A percentile compares a stretch with the other conserved stretches of the same genome.
These are phyloP conservation scores for Barypeithes pellucidus DNA, from an alignment of 2,888 invertebrate genomes.

Conservation along the genomic window DNA sequence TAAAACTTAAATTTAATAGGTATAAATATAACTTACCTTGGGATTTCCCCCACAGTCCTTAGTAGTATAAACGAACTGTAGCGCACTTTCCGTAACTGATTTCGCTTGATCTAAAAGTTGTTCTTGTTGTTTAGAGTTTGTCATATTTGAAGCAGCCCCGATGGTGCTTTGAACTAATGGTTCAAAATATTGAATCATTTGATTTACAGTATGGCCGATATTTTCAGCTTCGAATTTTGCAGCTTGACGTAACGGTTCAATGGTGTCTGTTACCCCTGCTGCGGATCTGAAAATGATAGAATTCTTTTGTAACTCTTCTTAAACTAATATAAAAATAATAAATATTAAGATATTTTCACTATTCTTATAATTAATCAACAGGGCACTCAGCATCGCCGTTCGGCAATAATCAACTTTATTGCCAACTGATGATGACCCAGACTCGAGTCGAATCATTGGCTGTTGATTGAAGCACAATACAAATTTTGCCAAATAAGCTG, in stretches of 20 bases:
- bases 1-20: too few species aligned
- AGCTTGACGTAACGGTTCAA: slow-evolving; percentile 89
- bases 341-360: too few species aligned
- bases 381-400: too few species aligned
- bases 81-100: slow-evolving; percentile 94
- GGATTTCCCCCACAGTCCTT: slow-evolving; percentile 96
- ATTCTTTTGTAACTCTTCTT: too few species aligned
- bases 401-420: too few species aligned
- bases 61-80: slow-evolving; percentile 87
- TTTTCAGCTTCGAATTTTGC: slow-evolving; percentile 94
- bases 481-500: too few species aligned
- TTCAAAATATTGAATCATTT: slow-evolving; percentile 86
- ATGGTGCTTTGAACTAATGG: slow-evolving; percentile 88
- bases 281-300: slow-evolving; percentile 74
- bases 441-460: too few species aligned
- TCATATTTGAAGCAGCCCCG: slow-evolving; percentile 91
- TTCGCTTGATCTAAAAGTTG: slow-evolving; percentile 92
- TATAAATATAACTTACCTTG: slow-evolving; percentile 73
- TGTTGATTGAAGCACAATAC: too few species aligned
- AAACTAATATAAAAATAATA: too few species aligned
- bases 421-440: too few species aligned
- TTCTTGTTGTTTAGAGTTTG: slow-evolving; percentile 91
- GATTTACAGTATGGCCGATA: slow-evolving; percentile 89
- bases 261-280: slow-evolving; percentile 85
- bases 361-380: too few species aligned